These are phyloP conservation scores for Porites lutea DNA, from an alignment of 64 coral and sea anemone genomes.

Conservation along the genomic window DNA sequence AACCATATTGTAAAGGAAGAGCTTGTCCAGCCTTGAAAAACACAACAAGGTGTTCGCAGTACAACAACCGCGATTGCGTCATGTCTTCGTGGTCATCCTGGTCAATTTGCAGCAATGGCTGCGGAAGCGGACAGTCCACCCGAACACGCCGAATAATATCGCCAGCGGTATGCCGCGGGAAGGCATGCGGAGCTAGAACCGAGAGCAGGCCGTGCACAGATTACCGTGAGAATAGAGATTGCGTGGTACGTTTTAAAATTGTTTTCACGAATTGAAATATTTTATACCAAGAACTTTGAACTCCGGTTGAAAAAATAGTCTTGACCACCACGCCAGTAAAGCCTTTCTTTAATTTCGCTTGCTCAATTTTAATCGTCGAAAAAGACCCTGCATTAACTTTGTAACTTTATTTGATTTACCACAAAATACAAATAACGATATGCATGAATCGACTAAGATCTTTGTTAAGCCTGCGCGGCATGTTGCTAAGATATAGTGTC, in stretches of 20 bases:
- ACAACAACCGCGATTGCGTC: conserved; percentile 84
- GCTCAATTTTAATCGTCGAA: too few relatives aligned
- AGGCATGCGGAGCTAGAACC: conserved; percentile 56
- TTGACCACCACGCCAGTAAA: too few relatives aligned
- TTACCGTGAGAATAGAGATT: conserved; percentile 84
- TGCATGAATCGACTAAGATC: too few relatives aligned
- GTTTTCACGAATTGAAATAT: too few relatives aligned
- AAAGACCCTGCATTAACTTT: too few relatives aligned
- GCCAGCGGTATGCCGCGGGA: conserved; percentile 77
- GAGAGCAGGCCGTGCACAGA: conserved; percentile 73
- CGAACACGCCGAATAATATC: conserved; percentile 57
- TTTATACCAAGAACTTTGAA: too few relatives aligned
- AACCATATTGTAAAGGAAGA: conserved; percentile 62
- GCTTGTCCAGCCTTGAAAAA: conserved; percentile 47
- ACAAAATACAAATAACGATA: too few relatives aligned
- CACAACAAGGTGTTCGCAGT: conserved; percentile 58
- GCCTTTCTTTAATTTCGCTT: too few relatives aligned
- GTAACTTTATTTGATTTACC: too few relatives aligned
- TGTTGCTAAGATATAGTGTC: too few relatives aligned
- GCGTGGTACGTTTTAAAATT: conserved; percentile 64
- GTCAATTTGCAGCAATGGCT: conserved; percentile 87
- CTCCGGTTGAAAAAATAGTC: too few relatives aligned
- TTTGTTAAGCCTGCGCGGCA: too few relatives aligned
- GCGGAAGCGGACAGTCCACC: conserved; percentile 69
- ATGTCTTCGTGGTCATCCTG: conserved; percentile 79